Conservation (phyloP, 2,888 invertebrate species). For the Lycia hirtaria region DNA sequence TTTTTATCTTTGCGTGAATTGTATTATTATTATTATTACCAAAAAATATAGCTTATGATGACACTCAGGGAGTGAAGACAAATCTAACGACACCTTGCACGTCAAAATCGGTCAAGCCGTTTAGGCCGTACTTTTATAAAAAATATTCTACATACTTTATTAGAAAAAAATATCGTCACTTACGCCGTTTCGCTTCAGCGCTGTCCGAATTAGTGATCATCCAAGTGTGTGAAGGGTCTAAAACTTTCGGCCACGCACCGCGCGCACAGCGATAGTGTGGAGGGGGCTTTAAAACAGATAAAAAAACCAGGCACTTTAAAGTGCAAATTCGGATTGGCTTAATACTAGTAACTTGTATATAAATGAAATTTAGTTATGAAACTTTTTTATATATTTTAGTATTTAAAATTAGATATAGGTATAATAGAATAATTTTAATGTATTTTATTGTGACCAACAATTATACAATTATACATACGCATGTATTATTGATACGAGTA, state of each 20-base stretch:
- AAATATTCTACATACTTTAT: neutral
- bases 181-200: constrained; percentile 63
- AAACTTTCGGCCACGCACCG: constrained; percentile 71
- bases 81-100: too few relatives aligned
- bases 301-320: constrained; percentile 54
- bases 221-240: constrained; percentile 79
- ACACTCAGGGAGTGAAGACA: too few relatives aligned
- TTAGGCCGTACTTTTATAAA: too few relatives aligned
- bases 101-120: too few relatives aligned
- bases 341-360: constrained; percentile 1
- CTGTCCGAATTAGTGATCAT: constrained; percentile 71
- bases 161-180: constrained; percentile 36
- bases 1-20: too few relatives aligned
- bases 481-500: too few relatives aligned
- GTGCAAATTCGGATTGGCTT: constrained; percentile 32
- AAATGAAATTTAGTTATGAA: neutral
- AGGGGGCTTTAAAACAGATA: constrained; percentile 65
- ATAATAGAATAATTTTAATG: too few relatives aligned
- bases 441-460: too few relatives aligned
- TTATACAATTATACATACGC: too few relatives aligned
- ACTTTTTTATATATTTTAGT: neutral
- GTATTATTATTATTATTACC: too few relatives aligned
- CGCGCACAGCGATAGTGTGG: constrained; percentile 41
- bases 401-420: neutral
- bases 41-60: too few relatives aligned